Conservation (phyloP, 1,140 invertebrate species). For the Plectus sambesii region DNA sequence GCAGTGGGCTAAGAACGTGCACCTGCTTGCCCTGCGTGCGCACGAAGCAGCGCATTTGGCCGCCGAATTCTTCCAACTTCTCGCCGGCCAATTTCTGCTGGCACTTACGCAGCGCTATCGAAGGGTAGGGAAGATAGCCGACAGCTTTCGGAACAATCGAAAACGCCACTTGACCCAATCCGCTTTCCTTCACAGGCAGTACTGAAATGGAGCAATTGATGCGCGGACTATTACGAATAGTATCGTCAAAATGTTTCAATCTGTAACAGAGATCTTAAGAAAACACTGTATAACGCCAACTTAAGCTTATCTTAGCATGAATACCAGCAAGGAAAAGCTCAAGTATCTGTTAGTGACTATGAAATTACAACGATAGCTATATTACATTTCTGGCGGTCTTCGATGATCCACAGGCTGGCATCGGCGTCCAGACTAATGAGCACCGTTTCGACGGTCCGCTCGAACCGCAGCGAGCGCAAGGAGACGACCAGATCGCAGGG, state of each 20-base stretch:
- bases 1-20: conserved; percentile 33
- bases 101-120: conserved; percentile 31
- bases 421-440: conserved; percentile 31
- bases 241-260: too few relatives aligned
- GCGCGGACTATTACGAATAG: background rate
- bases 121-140: conserved; percentile 40
- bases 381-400: conserved; percentile 30
- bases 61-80: too few relatives aligned
- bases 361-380: too few relatives aligned
- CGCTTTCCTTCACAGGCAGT: conserved; percentile 36
- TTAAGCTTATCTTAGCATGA: too few relatives aligned
- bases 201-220: conserved; percentile 24
- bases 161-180: conserved; percentile 36
- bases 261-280: too few relatives aligned
- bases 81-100: too few relatives aligned
- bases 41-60: conserved; percentile 29
- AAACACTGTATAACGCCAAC: too few relatives aligned
- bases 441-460: conserved; percentile 26
- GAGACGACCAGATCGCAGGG: conserved; percentile 40
- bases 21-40: conserved; percentile 36
- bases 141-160: conserved; percentile 34
- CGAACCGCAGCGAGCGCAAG: conserved; percentile 25
- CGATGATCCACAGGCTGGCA: conserved; percentile 21
- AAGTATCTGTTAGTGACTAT: too few relatives aligned
- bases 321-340: conserved; percentile 7